These are phyloP conservation scores for Tragelaphus imberbis DNA, from an alignment of 2,113 vertebrate species.

Conservation along the genomic window DNA sequence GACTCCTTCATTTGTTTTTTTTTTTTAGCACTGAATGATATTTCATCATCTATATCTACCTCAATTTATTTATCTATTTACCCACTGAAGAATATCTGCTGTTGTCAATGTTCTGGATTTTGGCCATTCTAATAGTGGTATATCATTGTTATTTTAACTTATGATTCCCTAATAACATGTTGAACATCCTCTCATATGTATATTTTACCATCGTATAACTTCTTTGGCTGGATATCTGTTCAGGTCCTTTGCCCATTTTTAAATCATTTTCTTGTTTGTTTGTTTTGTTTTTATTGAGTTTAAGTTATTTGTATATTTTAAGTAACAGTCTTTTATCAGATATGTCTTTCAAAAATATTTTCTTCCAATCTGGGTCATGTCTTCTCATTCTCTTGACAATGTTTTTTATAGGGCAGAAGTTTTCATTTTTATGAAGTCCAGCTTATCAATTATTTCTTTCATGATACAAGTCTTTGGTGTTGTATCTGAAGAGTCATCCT, in stretches of 20 bases:
- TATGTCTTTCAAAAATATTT: neutral
- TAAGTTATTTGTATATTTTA: neutral
- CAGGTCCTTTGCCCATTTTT: neutral
- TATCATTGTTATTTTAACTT: neutral
- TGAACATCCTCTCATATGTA: neutral
- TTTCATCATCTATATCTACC: neutral
- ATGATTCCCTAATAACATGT: neutral
- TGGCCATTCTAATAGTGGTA: neutral
- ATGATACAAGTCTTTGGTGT: neutral
- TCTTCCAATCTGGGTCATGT: neutral
- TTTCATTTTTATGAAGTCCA: neutral
- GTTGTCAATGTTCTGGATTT: neutral
- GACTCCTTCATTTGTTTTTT: neutral
- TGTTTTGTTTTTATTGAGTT: neutral
- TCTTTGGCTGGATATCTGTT: neutral
- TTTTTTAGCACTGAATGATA: neutral
- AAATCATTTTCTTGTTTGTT: neutral
- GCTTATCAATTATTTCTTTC: neutral
- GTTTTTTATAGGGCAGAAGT: neutral
- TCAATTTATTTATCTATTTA: neutral
- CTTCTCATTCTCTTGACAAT: neutral
- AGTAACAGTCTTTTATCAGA: neutral
- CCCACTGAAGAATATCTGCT: neutral
- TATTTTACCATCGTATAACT: neutral
- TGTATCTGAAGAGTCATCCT: neutral